These are phyloP conservation scores for Paguma larvata DNA, from an alignment of 2,797 vertebrate genomes.

Conservation along the genomic window DNA sequence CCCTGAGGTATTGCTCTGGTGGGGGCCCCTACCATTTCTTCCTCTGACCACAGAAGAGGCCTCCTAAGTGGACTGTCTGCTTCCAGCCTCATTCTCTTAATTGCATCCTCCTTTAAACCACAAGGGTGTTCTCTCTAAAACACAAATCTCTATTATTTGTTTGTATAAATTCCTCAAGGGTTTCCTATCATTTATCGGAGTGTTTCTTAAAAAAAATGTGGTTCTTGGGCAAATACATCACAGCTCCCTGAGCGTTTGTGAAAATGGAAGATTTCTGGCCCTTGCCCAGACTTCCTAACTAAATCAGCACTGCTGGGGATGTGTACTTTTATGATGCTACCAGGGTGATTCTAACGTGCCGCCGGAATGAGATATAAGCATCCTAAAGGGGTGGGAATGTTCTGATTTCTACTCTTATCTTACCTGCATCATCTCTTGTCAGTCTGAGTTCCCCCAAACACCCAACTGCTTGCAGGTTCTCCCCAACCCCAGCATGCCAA, in stretches of 20 bases:
- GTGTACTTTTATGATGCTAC: neutral
- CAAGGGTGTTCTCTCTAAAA: neutral
- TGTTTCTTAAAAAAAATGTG: neutral
- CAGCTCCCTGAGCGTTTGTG: neutral
- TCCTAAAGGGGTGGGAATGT: neutral
- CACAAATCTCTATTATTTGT: neutral
- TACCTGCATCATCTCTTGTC: neutral
- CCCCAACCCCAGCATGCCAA: accelerated
- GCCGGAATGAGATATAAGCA: neutral
- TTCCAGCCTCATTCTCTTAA: neutral
- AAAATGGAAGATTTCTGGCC: neutral
- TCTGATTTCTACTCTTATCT: neutral
- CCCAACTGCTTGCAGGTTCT: neutral
- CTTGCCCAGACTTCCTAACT: neutral
- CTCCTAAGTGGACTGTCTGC: neutral
- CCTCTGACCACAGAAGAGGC: neutral
- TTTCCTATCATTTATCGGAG: neutral
- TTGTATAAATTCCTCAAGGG: neutral
- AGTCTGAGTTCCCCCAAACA: neutral
- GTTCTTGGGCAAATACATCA: neutral
- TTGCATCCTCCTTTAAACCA: neutral
- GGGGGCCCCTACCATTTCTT: neutral
- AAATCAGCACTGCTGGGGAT: neutral
- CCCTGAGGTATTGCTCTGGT: neutral
- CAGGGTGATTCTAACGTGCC: neutral